Evolutionary conservation across 2,113 vertebrate genomes (phyloP).

Genomic region (Tychaedon coryphoeus): DNA sequence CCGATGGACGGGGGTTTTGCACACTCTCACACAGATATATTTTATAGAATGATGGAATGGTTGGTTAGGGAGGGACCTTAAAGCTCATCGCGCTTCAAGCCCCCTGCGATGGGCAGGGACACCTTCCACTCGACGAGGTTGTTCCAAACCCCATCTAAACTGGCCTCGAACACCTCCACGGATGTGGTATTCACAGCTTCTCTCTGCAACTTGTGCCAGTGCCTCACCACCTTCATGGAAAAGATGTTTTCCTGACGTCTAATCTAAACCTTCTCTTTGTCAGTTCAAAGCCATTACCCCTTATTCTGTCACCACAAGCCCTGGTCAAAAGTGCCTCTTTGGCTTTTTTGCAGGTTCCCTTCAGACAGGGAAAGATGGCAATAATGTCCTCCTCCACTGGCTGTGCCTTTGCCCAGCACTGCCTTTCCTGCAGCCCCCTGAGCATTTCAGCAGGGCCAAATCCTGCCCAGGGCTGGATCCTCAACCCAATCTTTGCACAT

Average conservation of each 20-base stretch:
- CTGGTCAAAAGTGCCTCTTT: background rate
- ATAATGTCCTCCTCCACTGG: fast-evolving
- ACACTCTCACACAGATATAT: background rate
- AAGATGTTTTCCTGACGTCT: background rate
- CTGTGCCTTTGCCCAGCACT: fast-evolving
- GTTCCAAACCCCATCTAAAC: background rate
- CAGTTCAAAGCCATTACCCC: background rate
- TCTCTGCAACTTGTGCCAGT: background rate
- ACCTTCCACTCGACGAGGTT: background rate
- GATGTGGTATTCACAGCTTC: background rate
- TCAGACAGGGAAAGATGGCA: background rate
- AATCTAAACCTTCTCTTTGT: background rate
- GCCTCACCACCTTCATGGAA: background rate
- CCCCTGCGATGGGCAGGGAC: background rate
- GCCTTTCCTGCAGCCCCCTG: background rate
- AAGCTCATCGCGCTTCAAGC: background rate
- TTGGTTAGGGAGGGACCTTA: background rate
- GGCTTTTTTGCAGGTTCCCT: background rate
- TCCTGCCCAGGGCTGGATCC: background rate
- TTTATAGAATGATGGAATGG: background rate
- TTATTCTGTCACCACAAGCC: background rate
- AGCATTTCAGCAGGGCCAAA: background rate
- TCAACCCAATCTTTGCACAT: fast-evolving
- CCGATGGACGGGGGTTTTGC: background rate
- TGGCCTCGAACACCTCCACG: background rate